Evolutionary conservation across 2,888 invertebrate species (phyloP).

Genomic region (Vandiemenella viatica): DNA sequence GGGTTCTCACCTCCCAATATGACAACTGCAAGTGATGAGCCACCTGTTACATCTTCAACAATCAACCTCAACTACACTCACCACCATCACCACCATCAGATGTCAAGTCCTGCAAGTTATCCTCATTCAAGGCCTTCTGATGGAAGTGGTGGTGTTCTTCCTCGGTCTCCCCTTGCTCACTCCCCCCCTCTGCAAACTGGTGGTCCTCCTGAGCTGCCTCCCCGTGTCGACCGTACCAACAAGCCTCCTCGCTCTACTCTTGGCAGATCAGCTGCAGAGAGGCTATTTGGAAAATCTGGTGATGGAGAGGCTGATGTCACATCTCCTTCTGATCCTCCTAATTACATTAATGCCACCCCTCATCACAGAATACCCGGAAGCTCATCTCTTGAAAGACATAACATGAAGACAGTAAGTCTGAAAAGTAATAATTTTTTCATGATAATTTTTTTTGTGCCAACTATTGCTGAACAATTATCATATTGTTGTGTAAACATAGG

Average conservation of each 20-base stretch:
- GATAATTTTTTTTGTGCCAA: too few relatives aligned
- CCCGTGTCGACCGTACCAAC: constrained; percentile 60
- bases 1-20: constrained; percentile 34
- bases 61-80: constrained; percentile 14
- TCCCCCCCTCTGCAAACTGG: constrained; percentile 16
- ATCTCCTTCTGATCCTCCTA: constrained; percentile 23
- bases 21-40: constrained; percentile 5
- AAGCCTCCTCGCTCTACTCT: constrained; percentile 44
- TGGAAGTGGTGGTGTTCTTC: constrained; percentile 3
- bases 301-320: constrained; percentile 27
- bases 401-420: constrained; percentile 27
- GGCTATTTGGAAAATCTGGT: constrained; percentile 34
- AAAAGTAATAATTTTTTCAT: too few relatives aligned
- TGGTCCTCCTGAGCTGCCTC: constrained; percentile 64
- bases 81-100: constrained; percentile 11
- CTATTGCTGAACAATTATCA: too few relatives aligned
- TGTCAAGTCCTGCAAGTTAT: constrained; percentile 3
- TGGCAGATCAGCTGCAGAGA: constrained; percentile 33
- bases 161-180: constrained; percentile 17
- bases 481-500: too few relatives aligned
- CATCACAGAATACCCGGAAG: constrained; percentile 27
- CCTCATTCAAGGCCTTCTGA: not conserved
- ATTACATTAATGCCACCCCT: constrained; percentile 35
- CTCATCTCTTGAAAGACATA: constrained; percentile 29
- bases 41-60: constrained; percentile 12